Percentiles rank a stretch among this genome's conserved stretches.
Conservation (phyloP, 2,888 invertebrate genomes). For the Synergus japonicus region DNA sequence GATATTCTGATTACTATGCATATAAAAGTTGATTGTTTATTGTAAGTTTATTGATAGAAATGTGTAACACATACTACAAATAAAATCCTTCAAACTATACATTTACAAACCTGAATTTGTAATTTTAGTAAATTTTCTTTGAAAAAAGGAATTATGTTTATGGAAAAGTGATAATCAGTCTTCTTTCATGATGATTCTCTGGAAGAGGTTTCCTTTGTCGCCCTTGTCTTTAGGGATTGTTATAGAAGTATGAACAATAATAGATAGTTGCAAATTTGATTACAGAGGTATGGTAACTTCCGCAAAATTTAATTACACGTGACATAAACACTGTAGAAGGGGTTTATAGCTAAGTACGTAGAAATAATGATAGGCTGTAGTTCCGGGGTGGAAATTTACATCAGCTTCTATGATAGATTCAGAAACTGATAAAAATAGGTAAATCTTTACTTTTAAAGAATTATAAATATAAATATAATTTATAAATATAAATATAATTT, state of each 20-base stretch:
- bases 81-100: not conserved
- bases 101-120: not conserved
- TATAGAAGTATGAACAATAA: not conserved
- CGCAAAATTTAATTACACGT: not conserved
- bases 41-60: not conserved
- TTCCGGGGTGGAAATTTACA: not conserved
- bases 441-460: not conserved
- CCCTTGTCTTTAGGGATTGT: not conserved
- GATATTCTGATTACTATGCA: no score
- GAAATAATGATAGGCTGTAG: not conserved
- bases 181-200: not conserved
- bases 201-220: not conserved
- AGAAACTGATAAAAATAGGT: not conserved
- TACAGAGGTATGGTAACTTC: not conserved
- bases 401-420: not conserved
- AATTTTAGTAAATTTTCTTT: not conserved
- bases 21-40: not conserved
- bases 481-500: no score
- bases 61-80: not conserved
- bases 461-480: no score
- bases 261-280: not conserved
- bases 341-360: not conserved
- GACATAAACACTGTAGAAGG: not conserved
- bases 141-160: not conserved
- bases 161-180: not conserved